Percentiles rank a stretch among this genome's conserved stretches.
These are phyloP conservation scores for Drosophila ananassae DNA, from an alignment of 1,140 invertebrate genomes.

Conservation along the genomic window DNA sequence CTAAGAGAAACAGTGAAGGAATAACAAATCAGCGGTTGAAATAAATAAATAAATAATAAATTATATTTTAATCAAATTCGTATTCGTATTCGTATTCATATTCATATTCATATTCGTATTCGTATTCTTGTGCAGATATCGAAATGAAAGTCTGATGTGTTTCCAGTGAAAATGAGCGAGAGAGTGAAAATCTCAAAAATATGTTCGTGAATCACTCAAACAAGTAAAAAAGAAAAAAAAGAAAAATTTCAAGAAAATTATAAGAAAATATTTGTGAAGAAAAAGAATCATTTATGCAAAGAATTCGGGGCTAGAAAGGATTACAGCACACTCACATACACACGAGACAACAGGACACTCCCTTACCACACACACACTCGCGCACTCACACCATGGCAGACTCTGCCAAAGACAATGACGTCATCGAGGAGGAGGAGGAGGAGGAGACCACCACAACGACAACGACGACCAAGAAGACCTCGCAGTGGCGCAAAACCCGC, in stretches of 20 bases:
- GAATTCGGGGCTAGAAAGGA: conserved; percentile 57
- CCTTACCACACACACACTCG: conserved; percentile 32
- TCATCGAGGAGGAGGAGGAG: conserved; percentile 64
- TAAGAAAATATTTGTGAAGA: conserved; percentile 40
- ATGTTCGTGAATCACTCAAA: conserved; percentile 33
- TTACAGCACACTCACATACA: conserved; percentile 50
- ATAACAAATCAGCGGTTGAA: conserved; percentile 28
- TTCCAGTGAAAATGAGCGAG: conserved; percentile 44
- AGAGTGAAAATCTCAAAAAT: conserved; percentile 39
- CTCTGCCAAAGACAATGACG: conserved; percentile 71
- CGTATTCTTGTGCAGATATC: conserved; percentile 22
- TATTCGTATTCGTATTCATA: conserved; percentile 3
- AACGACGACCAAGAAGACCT: conserved; percentile 70
- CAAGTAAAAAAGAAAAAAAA: conserved; percentile 3
- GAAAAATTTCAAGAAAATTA: conserved; percentile 43
- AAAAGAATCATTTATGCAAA: conserved; percentile 49
- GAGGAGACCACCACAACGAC: conserved; percentile 62
- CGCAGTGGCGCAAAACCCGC: conserved; percentile 80
- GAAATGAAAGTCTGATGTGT: conserved; percentile 29
- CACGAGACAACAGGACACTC: conserved; percentile 14
- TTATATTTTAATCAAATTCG: conserved; percentile 45
- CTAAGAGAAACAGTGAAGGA: conserved; percentile 9
- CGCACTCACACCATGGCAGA: conserved; percentile 73
- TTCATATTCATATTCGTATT: neutral
- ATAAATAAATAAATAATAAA: conserved; percentile 46